Evolutionary conservation across 2,797 vertebrate species (phyloP), one percentile per base, ranked within the genome.

Genomic region (Myotis vivesi): DNA sequence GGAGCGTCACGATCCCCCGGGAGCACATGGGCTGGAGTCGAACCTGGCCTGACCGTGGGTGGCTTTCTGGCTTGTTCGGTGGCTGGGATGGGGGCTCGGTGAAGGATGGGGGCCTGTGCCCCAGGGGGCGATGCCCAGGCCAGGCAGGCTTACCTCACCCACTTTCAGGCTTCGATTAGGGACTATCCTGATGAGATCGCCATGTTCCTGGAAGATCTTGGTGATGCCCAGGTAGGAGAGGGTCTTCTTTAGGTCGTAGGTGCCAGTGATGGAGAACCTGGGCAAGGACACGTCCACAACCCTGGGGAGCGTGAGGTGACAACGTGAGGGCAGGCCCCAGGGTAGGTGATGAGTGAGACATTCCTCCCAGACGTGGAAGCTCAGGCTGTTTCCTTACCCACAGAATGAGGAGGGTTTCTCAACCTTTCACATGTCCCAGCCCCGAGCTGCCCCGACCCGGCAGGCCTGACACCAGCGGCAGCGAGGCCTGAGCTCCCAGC

Each of bases 151-250:
- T 98, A 98, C 98, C 95, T 98, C 91, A 10, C 97, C 97, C 81
- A 98, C 95, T 92, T 98, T 98, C 82, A 98, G 95, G 4, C 90
- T 97, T 6, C 28, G 68, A 0, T 87, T 1, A 1, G 94, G 92
- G 0, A 97, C 97, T 87, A 98, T 98, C 66, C 96, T 97, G 71
- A 97, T 97, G 83, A 98, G 98, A 19, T 98, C 97, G 10, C 98
- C 98, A 0, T 87, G 44, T 20, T 97, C 85, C 0, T 98, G 97
- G 41, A 98, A 98, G 76, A 98, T 76, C 53, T 97, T 98, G 79
- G 95, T 97, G 90, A 98, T 94, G 36, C 98, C 98, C 97, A 98
- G 46, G 41, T 94, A 91, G 1, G 17, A 97, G 28, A 98, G 97
- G 0, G 5, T 79, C 6, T 94, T 93, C 15, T 92, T 98, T 93